Percentiles rank a stretch among this genome's conserved stretches.
phyloP scores from a whole-genome alignment of 2,888 invertebrate species.

The Drosophila cognata region DNA sequence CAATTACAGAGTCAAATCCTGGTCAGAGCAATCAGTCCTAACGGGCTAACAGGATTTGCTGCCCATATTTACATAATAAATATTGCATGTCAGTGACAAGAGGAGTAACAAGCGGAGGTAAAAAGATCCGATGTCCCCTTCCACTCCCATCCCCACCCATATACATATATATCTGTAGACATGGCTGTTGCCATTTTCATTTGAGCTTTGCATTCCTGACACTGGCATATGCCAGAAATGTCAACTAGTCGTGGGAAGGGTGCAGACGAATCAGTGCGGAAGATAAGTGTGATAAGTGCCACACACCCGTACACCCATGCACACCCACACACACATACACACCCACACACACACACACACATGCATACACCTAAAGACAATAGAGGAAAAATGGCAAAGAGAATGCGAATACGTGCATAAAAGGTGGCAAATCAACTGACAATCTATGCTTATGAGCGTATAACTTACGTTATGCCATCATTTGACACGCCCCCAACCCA shows the following conservation, averaged over 20 bases:
- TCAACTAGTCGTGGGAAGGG: constrained; percentile 23
- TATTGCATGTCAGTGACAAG: constrained; percentile 63
- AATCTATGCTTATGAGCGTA: constrained; percentile 69
- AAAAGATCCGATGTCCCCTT: constrained; percentile 4
- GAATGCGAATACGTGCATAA: constrained; percentile 42
- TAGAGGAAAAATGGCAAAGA: constrained; percentile 15
- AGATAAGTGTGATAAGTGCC: constrained; percentile 58
- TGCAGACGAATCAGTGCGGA: constrained; percentile 8
- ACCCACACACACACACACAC: constrained; percentile 15
- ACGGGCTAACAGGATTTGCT: constrained; percentile 61
- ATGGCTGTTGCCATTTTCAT: constrained; percentile 33
- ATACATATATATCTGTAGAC: neutral
- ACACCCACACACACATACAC: constrained; percentile 18
- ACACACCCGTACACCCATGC: constrained; percentile 18
- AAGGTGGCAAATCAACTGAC: constrained; percentile 61
- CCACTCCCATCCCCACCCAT: neutral
- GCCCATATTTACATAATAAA: constrained; percentile 78
- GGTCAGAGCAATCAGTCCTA: constrained; percentile 53
- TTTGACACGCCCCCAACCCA: neutral
- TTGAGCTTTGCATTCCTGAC: constrained; percentile 61
- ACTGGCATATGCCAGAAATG: constrained; percentile 57
- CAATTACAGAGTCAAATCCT: constrained; percentile 54
- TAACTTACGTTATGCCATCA: constrained; percentile 42
- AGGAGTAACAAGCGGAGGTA: constrained; percentile 22
- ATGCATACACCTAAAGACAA: constrained; percentile 7